Base-by-base conservation (phyloP, 2,113 vertebrate species). In the Carassius carassius region DNA sequence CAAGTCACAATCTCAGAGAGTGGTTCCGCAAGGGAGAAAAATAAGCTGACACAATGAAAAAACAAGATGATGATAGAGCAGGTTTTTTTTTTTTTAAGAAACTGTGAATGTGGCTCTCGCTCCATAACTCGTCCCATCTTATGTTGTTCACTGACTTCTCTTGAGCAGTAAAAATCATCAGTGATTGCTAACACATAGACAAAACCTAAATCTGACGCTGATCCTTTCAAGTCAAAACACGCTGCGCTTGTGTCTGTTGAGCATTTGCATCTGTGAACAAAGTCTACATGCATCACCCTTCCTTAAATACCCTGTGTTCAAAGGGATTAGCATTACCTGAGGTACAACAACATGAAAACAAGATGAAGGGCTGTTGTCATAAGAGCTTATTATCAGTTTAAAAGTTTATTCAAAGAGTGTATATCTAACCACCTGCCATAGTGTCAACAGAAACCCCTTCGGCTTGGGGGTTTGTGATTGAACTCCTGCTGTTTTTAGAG, bases 121-220 rank as follows among this genome's bases (percentile, higher is more conserved):
- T 9, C 54, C 54, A 58, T 58, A 56, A 17, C 54, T 7, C 21
- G 19, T 58, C 54, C 54, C 19, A 54, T 54, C 8, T 58, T 19
- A 1, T 41, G 37, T 58, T 58, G 19, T 21, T 58, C 0, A 21
- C 54, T 58, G 54, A 58, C 9, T 21, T 58, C 2, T 1, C 19
- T 0, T 21, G 54, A 58, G 0, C 1, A 58, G 19, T 58, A 21
- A 21, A 58, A 58, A 21, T 56, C 54, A 58, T 58, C 6, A 21
- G 54, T 0, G 54, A 21, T 21, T 47, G 11, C 11, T 13, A 35
- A 41, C 11, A 23, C 7, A 58, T 5, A 37, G 19, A 86, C 5
- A 25, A 35, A 82, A 86, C 54, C 69, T 14, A 70, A 54, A 86
- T 81, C 62, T 41, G 85, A 86, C 80, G 62, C 85, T 78, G 73